A percentile compares a stretch with the other conserved stretches of the same genome.
Evolutionary conservation across 2,113 vertebrate species (phyloP).

Genomic region (Podarcis cretensis): DNA sequence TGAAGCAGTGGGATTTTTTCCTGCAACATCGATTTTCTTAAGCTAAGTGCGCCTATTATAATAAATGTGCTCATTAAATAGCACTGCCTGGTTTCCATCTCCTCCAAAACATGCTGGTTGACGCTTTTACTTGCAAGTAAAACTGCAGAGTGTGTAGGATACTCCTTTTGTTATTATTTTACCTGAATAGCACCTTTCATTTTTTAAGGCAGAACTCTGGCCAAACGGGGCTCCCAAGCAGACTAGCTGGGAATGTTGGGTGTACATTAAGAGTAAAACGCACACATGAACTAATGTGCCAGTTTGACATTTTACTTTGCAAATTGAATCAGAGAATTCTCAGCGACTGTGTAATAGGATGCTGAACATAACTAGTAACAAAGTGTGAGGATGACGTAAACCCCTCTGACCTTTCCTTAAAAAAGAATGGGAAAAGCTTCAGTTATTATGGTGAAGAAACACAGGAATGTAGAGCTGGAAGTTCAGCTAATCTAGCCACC

Average conservation of each 20-base stretch:
- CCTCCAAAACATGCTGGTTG: constrained; percentile 3
- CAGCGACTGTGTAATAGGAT: background rate
- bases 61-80: constrained; percentile 9
- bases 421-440: background rate
- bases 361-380: background rate
- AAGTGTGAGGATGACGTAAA: background rate
- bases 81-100: constrained; percentile 10
- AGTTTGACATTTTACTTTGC: background rate
- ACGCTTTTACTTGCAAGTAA: constrained; percentile 6
- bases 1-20: constrained; percentile 23
- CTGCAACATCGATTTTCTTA: constrained; percentile 14
- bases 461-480: background rate
- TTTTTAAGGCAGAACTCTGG: background rate
- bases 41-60: constrained; percentile 4
- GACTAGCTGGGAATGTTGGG: background rate
- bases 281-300: background rate
- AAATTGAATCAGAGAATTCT: background rate
- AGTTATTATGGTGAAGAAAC: background rate
- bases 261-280: background rate
- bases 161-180: background rate
- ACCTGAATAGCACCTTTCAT: background rate
- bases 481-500: background rate
- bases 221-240: background rate
- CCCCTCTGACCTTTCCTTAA: too few species aligned
- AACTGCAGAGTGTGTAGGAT: background rate